These are phyloP conservation scores for Macrotis lagotis DNA, from an alignment of 2,113 vertebrate species.

Conservation along the genomic window DNA sequence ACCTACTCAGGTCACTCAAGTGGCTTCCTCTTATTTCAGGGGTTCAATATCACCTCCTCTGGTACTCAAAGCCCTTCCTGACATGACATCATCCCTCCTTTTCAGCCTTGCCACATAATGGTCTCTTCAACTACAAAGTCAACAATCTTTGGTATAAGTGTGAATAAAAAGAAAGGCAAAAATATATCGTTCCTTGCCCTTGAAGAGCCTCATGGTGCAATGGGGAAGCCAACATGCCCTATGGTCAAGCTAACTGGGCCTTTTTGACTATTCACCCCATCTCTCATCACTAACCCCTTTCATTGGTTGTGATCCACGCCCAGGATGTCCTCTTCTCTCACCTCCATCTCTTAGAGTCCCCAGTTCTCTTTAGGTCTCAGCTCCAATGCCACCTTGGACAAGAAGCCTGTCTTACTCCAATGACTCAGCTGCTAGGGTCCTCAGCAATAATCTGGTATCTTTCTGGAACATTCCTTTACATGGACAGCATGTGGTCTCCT, in stretches of 20 bases:
- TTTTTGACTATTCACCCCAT: not conserved
- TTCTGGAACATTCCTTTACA: not conserved
- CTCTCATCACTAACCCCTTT: not conserved
- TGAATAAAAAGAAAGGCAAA: not conserved
- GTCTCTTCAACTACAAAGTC: not conserved
- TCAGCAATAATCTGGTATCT: not conserved
- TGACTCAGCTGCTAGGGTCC: no score
- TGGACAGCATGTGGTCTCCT: not conserved
- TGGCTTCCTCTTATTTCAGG: not conserved
- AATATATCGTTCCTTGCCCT: no score
- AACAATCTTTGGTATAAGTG: not conserved
- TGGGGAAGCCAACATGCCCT: no score
- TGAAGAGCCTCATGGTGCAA: not conserved
- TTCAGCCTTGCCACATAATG: not conserved
- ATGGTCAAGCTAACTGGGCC: not conserved
- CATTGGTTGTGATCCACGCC: not conserved
- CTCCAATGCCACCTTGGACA: not conserved
- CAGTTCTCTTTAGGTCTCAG: not conserved
- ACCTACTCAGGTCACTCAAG: not conserved
- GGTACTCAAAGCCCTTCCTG: not conserved
- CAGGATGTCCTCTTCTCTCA: not conserved
- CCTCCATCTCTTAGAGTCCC: not conserved
- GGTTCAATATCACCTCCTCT: not conserved
- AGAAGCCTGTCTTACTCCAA: not conserved
- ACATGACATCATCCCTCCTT: not conserved